A percentile compares a stretch with the other conserved stretches of the same genome.
phyloP scores from a whole-genome alignment of 2,797 vertebrate genomes.

The Enteromius paludinosus region DNA sequence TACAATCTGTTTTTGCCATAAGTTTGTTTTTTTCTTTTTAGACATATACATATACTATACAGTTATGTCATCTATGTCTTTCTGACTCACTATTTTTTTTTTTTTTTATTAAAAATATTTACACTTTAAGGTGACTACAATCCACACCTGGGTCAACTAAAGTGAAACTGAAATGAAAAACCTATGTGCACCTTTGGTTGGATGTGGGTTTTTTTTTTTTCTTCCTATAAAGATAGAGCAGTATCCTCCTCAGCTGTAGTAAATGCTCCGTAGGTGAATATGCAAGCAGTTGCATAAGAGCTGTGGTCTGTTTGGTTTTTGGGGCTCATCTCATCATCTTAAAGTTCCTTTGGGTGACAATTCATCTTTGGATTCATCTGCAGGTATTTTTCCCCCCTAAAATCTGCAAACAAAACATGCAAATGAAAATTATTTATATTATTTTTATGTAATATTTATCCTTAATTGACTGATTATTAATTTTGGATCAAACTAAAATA shows the following conservation, averaged over 20 bases:
- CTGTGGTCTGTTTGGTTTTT: neutral
- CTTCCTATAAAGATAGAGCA: neutral
- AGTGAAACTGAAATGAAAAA: slow-evolving; percentile 42
- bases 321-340: neutral
- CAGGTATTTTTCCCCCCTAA: neutral
- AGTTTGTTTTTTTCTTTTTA: neutral
- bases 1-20: too few relatives aligned
- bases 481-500: too few relatives aligned
- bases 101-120: neutral
- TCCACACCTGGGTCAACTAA: neutral
- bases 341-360: neutral
- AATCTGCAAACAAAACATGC: neutral
- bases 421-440: neutral
- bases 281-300: neutral
- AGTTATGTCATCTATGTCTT: neutral
- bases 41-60: neutral
- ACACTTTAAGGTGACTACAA: neutral
- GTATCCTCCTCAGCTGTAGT: neutral
- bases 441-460: neutral
- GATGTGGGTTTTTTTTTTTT: neutral
- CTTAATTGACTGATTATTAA: neutral
- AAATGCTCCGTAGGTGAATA: neutral
- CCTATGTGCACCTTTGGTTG: neutral
- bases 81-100: neutral
- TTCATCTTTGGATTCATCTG: neutral